A percentile compares a stretch with the other conserved stretches of the same genome.
Conservation (phyloP, 2,113 vertebrate species). For the Leptodactylus fuscus region DNA sequence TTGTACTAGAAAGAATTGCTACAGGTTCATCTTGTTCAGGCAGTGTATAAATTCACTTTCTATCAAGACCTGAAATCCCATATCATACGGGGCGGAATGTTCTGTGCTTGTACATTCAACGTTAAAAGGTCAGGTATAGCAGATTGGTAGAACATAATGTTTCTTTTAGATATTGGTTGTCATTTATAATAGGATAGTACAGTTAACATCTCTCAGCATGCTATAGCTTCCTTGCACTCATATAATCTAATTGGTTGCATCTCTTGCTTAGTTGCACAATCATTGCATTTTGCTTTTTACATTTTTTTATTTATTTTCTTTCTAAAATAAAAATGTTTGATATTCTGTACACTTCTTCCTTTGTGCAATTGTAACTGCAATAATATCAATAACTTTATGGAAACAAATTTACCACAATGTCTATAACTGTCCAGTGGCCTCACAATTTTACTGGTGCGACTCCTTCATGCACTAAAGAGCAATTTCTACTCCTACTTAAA, state of each 20-base stretch:
- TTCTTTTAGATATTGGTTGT: neutral
- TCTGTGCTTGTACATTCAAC: neutral
- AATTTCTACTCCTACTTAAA: too few relatives aligned
- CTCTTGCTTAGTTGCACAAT: neutral
- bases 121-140: neutral
- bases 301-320: neutral
- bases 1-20: neutral
- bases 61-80: neutral
- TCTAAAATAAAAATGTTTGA: neutral
- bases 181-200: neutral
- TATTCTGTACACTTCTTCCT: neutral
- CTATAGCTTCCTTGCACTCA: neutral
- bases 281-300: neutral
- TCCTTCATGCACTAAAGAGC: too few relatives aligned
- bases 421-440: too few relatives aligned
- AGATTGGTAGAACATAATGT: neutral
- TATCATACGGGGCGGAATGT: neutral
- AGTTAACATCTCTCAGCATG: neutral
- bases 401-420: too few relatives aligned
- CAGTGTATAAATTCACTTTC: slow-evolving; percentile 9
- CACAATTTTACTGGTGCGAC: too few relatives aligned
- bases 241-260: neutral
- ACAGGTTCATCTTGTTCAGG: slow-evolving; percentile 1
- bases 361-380: neutral
- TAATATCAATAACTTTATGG: too few relatives aligned